Percentiles rank a stretch among this genome's conserved stretches.
These are phyloP conservation scores for Drosophila paracracens DNA, from an alignment of 2,888 invertebrate species.

Conservation along the genomic window DNA sequence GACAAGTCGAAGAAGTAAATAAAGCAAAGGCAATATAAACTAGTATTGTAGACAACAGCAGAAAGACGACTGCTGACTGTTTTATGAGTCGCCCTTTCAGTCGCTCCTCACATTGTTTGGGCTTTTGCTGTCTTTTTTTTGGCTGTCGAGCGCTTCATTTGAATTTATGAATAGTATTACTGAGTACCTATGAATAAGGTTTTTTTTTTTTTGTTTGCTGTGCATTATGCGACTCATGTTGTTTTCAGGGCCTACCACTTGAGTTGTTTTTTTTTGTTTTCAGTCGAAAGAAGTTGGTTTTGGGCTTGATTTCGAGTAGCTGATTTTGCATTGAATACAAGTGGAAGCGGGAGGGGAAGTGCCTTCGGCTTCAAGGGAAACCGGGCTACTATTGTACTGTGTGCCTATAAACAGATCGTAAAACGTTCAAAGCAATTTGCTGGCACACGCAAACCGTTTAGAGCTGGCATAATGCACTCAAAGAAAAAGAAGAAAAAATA, in stretches of 20 bases:
- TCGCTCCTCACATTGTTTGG: neutral
- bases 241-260: conserved; percentile 60
- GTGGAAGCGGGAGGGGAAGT: neutral
- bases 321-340: conserved; percentile 54
- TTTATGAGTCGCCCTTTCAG: conserved; percentile 2
- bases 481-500: neutral
- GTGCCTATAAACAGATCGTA: conserved; percentile 74
- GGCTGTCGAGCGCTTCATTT: conserved; percentile 68
- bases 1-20: conserved; percentile 5
- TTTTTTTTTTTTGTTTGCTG: conserved; percentile 17
- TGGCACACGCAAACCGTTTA: conserved; percentile 73
- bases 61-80: conserved; percentile 31
- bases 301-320: conserved; percentile 59
- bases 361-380: neutral
- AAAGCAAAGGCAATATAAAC: conserved; percentile 15
- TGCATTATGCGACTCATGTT: conserved; percentile 21
- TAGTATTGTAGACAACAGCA: conserved; percentile 39
- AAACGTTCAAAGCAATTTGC: conserved; percentile 73
- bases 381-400: conserved; percentile 11
- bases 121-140: conserved; percentile 39
- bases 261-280: conserved; percentile 23
- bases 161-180: conserved; percentile 74
- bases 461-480: conserved; percentile 18
- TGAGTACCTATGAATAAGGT: conserved; percentile 50
- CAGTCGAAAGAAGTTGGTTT: conserved; percentile 26